Evolutionary conservation across 2,113 vertebrate species (phyloP), one percentile per base, ranked within the genome.

Genomic region (Halichoerus grypus): DNA sequence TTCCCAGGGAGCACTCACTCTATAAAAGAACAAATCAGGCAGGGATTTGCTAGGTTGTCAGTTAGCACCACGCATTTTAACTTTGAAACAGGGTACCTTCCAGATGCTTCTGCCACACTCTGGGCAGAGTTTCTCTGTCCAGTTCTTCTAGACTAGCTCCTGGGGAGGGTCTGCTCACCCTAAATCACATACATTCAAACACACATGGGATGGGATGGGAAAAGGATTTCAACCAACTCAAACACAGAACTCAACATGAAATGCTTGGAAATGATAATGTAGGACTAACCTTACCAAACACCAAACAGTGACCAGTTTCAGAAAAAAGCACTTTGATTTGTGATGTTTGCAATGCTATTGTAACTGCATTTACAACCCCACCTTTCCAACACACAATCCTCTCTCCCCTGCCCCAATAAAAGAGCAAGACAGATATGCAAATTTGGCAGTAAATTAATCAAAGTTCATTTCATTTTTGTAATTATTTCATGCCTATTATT

Each of bases 1-100:
- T 59, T 81, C 8, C 33, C 39, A 91, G 36, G 61, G 28, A 82
- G 42, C 3, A 16, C 36, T 72, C 46, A 72, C 18, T 83, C 92
- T 65, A 46, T 53, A 51, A 85, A 61, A 94, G 36, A 95, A 26
- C 13, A 92, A 89, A 94, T 63, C 72, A 24, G 3, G 31, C 16
- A 3, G 59, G 31, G 49, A 57, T 74, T 55, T 86, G 33, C 5
- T 26, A 77, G 59, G 42, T 19, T 59, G 46, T 42, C 6, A 67
- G 72, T 51, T 63, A 86, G 21, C 28, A 24, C 18, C 5, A 12
- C 31, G 65, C 28, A 76, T 84, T 46, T 80, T 42, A 71, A 76
- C 31, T 12, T n/a, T 18, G 5, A 22, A 31, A 13, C 14, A 53
- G 10, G 8, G 12, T 28, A 49, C 31, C 18, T 93, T 79, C 59